Evolutionary conservation across 2,797 vertebrate species (phyloP).

Genomic region (Phataginus tetradactyla): DNA sequence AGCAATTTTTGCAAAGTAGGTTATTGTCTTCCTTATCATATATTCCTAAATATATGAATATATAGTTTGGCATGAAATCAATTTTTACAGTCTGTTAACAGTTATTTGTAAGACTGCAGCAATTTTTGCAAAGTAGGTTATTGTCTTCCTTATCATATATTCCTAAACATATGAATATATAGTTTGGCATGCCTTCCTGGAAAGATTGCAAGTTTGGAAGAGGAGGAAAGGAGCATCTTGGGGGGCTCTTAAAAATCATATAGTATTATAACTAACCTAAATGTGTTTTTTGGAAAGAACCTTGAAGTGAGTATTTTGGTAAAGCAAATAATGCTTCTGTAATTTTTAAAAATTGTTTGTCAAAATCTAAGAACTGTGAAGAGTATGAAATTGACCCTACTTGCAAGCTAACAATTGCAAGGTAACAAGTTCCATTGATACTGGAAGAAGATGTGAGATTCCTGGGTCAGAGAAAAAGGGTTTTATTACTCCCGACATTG

Average conservation of each 20-base stretch:
- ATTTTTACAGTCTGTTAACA: neutral
- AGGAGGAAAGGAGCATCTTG: neutral
- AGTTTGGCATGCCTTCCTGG: neutral
- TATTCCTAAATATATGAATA: neutral
- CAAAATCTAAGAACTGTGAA: neutral
- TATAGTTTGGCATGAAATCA: neutral
- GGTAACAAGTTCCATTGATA: neutral
- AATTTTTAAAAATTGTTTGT: neutral
- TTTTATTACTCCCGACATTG: neutral
- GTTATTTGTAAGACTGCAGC: neutral
- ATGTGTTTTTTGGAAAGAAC: neutral
- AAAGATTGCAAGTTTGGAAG: neutral
- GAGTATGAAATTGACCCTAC: neutral
- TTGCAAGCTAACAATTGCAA: neutral
- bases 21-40: slow-evolving; percentile 14
- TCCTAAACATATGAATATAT: neutral
- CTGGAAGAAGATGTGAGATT: neutral
- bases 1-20: neutral
- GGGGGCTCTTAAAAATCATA: neutral
- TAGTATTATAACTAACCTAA: neutral
- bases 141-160: neutral
- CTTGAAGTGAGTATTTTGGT: neutral
- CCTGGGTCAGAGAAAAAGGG: neutral
- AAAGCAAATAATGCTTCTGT: neutral
- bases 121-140: slow-evolving; percentile 3